These are phyloP conservation scores for Meganola albula DNA, from an alignment of 2,888 invertebrate genomes.

Conservation along the genomic window DNA sequence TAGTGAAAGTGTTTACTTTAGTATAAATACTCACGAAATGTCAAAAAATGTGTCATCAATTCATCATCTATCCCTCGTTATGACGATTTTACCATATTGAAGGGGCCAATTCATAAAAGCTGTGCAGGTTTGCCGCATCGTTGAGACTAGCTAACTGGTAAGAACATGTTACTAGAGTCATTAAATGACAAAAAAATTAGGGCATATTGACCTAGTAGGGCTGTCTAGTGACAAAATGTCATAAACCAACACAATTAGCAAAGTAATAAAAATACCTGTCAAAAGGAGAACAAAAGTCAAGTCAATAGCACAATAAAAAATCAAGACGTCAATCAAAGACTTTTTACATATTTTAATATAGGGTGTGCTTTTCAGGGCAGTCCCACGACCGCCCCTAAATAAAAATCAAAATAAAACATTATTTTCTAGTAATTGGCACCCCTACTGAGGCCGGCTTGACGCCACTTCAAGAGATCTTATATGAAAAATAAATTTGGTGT, in stretches of 20 bases:
- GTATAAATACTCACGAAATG: no score
- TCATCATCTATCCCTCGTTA: no score
- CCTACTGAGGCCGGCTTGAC: constrained; percentile 67
- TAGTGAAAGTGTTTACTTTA: no score
- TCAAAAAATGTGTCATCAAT: no score
- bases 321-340: constrained; percentile 68
- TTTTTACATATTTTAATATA: constrained; percentile 59
- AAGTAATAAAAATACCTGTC: constrained; percentile 8
- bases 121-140: no score
- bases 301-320: constrained; percentile 64
- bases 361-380: constrained; percentile 70
- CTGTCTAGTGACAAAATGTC: no score
- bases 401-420: constrained; percentile 73
- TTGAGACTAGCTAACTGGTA: no score
- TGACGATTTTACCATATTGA: no score
- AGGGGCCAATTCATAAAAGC: no score
- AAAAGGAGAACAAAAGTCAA: constrained; percentile 42
- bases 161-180: no score
- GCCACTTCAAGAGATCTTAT: constrained; percentile 70
- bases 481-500: constrained; percentile 59
- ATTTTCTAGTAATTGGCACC: constrained; percentile 74
- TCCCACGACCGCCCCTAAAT: constrained; percentile 77
- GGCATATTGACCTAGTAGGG: no score
- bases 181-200: no score
- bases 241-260: constrained; percentile 1